phyloP scores from a whole-genome alignment of 2,888 invertebrate species.

The Nebria brevicollis region DNA sequence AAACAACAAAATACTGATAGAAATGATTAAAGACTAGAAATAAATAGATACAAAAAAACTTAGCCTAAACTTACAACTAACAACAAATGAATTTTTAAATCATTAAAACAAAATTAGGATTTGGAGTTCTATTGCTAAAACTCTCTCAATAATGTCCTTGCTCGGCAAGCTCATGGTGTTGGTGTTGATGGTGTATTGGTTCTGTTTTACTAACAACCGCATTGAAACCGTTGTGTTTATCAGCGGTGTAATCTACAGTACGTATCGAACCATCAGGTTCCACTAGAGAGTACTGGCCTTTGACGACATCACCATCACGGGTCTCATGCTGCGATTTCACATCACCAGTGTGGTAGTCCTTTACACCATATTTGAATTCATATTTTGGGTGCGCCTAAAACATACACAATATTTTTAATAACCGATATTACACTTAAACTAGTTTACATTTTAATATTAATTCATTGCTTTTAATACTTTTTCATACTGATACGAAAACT shows the following conservation, averaged over 20 bases:
- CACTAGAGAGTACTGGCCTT: slow-evolving; percentile 61
- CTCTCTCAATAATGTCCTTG: slow-evolving; percentile 24
- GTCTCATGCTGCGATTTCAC: slow-evolving; percentile 60
- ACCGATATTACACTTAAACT: neutral
- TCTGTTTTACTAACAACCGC: slow-evolving; percentile 58
- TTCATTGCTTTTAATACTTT: no score
- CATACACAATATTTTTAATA: neutral
- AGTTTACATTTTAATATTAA: neutral
- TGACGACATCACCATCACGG: slow-evolving; percentile 60
- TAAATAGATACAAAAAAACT: neutral
- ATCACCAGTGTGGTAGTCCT: slow-evolving; percentile 60
- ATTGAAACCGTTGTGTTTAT: slow-evolving; percentile 60
- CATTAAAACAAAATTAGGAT: neutral
- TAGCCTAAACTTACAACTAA: neutral
- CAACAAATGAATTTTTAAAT: neutral
- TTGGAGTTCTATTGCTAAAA: neutral
- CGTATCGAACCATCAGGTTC: slow-evolving; percentile 61
- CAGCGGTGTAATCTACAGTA: slow-evolving; percentile 61
- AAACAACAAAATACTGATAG: neutral
- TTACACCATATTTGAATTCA: slow-evolving; percentile 60
- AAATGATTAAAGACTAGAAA: slow-evolving; percentile 6
- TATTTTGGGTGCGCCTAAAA: slow-evolving; percentile 59
- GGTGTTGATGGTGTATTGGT: slow-evolving; percentile 46
- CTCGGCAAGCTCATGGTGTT: slow-evolving; percentile 32
- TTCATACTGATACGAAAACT: neutral